These are phyloP conservation scores for Dicycla oo DNA, from an alignment of 2,888 invertebrate species.

Conservation along the genomic window DNA sequence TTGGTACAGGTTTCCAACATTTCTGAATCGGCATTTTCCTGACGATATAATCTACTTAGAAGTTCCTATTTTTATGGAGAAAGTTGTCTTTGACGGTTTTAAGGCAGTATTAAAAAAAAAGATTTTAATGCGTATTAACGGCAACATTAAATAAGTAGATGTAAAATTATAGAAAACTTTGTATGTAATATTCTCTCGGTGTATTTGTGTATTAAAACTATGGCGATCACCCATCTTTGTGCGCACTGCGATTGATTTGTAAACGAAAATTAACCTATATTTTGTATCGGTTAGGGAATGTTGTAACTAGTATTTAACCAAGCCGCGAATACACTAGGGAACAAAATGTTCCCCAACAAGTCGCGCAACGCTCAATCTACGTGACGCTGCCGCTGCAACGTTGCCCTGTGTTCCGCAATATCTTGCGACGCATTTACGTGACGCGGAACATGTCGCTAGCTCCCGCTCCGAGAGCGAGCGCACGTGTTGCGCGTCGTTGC, in stretches of 20 bases:
- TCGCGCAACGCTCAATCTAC: not conserved
- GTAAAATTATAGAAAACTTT: conserved; percentile 22
- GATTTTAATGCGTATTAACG: conserved; percentile 36
- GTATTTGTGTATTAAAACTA: conserved; percentile 25
- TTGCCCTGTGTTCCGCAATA: not conserved
- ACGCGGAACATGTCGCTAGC: not conserved
- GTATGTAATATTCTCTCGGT: conserved; percentile 35
- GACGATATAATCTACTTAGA: not conserved
- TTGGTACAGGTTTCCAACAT: not conserved
- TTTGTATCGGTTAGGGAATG: not conserved
- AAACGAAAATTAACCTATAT: not conserved
- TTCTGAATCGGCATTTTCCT: not conserved
- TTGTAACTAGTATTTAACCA: not conserved
- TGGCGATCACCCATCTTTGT: not conserved
- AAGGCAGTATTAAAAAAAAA: not conserved
- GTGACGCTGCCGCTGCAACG: conserved; percentile 1
- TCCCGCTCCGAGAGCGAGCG: not conserved
- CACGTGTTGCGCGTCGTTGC: not conserved
- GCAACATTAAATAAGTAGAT: conserved; percentile 27
- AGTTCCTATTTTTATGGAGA: conserved; percentile 29
- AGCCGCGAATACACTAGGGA: not conserved
- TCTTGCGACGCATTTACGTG: not conserved
- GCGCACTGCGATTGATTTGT: conserved; percentile 39
- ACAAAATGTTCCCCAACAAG: not conserved
- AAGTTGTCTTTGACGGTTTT: conserved; percentile 22